Evolutionary conservation across 2,888 invertebrate species (phyloP).

Genomic region (Tenthredo scrophulariae): DNA sequence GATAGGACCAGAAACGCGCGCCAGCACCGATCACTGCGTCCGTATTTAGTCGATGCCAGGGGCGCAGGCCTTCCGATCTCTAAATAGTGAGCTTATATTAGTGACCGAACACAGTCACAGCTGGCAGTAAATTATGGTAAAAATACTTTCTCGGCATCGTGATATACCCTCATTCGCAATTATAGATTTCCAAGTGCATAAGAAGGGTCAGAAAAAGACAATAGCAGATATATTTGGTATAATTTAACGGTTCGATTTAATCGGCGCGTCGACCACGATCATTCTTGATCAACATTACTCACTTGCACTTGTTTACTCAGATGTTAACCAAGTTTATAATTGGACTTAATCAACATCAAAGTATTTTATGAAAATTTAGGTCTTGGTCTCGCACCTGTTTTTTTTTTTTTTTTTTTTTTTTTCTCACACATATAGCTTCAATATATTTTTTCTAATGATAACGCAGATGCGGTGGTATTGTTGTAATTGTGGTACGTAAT

Average conservation of each 20-base stretch:
- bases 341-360: neutral
- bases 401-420: too few species aligned
- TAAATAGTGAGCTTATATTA: conserved; percentile 20
- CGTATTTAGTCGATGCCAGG: conserved; percentile 40
- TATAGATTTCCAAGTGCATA: conserved; percentile 24
- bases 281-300: neutral
- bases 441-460: neutral
- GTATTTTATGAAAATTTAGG: neutral
- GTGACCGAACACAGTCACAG: neutral
- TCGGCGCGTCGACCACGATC: neutral
- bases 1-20: conserved; percentile 17
- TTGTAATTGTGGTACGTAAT: neutral
- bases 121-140: conserved; percentile 38
- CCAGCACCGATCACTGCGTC: conserved; percentile 11
- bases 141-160: conserved; percentile 1
- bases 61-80: conserved; percentile 36
- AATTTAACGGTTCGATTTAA: neutral
- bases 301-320: neutral
- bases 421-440: neutral
- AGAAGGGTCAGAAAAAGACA: neutral
- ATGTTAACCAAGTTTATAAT: neutral
- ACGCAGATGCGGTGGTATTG: neutral
- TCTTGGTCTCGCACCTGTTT: neutral
- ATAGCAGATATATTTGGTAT: neutral
- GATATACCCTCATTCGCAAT: neutral